Conservation (phyloP, 2,113 vertebrate species). For the Forbesichthys papilliferus region DNA sequence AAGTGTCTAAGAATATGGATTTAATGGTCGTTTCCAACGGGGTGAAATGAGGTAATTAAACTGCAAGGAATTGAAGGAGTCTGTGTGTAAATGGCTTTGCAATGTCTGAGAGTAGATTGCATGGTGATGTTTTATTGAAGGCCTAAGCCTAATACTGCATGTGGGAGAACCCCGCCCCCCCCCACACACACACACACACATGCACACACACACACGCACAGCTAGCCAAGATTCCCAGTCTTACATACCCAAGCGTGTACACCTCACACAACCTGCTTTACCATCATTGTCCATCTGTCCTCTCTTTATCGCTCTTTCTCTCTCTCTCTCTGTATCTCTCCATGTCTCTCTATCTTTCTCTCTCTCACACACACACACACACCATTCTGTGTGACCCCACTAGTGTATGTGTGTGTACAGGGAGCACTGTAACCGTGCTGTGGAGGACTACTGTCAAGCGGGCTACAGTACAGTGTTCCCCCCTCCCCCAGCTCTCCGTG, state of each 20-base stretch:
- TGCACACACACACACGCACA: no score
- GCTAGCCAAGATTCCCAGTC: no score
- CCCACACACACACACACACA: conserved; percentile 35
- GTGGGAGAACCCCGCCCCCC: conserved; percentile 15
- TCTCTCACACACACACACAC: conserved; percentile 15
- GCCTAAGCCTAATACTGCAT: conserved; percentile 1
- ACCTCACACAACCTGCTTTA: conserved; percentile 40
- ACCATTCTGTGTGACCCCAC: conserved; percentile 19
- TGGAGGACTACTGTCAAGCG: conserved; percentile 55
- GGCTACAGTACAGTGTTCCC: conserved; percentile 56
- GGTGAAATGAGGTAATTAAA: conserved; percentile 56
- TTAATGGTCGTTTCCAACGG: conserved; percentile 39
- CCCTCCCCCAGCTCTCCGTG: conserved; percentile 19
- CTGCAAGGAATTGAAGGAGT: conserved; percentile 42
- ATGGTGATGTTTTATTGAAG: conserved; percentile 21
- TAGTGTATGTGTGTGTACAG: neutral
- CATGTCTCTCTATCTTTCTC: no score
- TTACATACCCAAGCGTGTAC: no score
- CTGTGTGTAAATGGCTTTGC: conserved; percentile 43
- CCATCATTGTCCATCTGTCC: conserved; percentile 55
- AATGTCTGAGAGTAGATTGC: conserved; percentile 47
- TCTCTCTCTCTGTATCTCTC: no score
- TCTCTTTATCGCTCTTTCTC: neutral
- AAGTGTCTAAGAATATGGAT: conserved; percentile 38
- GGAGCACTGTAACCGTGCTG: neutral